Conservation (phyloP, 2,888 invertebrate genomes). For the Melanostoma mellinum region DNA sequence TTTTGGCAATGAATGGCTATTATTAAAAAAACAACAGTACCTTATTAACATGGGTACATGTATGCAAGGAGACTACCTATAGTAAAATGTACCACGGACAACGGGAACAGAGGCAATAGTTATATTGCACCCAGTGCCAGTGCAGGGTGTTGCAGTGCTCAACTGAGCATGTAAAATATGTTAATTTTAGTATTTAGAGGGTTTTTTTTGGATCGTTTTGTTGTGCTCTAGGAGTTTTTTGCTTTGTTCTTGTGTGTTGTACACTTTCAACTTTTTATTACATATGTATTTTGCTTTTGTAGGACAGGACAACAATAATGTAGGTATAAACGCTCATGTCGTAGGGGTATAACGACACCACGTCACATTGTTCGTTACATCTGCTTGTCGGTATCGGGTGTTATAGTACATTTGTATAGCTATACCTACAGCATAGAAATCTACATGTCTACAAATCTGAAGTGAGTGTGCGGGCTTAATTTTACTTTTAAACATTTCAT, state of each 20-base stretch:
- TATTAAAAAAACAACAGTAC: slow-evolving; percentile 34
- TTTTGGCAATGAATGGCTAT: slow-evolving; percentile 24
- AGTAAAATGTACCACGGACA: slow-evolving; percentile 19
- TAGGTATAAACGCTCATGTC: too few species aligned
- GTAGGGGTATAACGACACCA: too few species aligned
- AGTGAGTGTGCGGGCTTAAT: too few species aligned
- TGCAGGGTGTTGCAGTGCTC: slow-evolving; percentile 32
- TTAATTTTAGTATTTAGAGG: slow-evolving; percentile 68
- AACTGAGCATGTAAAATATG: slow-evolving; percentile 68
- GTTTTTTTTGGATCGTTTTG: slow-evolving; percentile 47
- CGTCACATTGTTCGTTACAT: too few species aligned
- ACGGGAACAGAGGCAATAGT: slow-evolving; percentile 28
- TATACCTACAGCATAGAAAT: too few species aligned
- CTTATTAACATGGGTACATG: slow-evolving; percentile 28
- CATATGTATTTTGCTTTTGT: too few species aligned
- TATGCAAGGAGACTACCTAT: slow-evolving; percentile 22
- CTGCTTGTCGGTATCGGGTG: too few species aligned
- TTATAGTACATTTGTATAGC: too few species aligned
- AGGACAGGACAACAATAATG: too few species aligned
- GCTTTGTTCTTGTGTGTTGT: slow-evolving; percentile 5
- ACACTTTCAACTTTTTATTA: slow-evolving; percentile 2
- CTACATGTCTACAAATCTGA: too few species aligned
- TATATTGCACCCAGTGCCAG: slow-evolving; percentile 47
- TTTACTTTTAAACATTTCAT: too few species aligned
- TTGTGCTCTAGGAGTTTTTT: slow-evolving; percentile 16